Conservation (phyloP, 2,113 vertebrate genomes). For the Burhinus oedicnemus region DNA sequence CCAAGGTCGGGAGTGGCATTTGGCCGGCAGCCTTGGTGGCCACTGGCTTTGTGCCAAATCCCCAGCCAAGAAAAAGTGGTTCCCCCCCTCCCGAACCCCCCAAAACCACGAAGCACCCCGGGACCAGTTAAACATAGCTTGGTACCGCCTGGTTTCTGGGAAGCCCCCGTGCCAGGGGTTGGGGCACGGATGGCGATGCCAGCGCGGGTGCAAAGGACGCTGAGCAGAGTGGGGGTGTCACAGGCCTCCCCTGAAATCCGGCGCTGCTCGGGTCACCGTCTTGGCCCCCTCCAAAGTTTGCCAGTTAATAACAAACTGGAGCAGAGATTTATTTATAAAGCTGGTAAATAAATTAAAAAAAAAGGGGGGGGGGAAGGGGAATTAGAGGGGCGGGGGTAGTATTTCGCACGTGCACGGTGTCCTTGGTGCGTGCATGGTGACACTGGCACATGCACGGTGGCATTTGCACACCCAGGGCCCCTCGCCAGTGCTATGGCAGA, state of each 20-base stretch:
- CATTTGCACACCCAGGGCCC: neutral
- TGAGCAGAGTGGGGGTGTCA: neutral
- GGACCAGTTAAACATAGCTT: constrained; percentile 12
- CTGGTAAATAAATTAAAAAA: neutral
- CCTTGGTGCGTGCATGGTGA: neutral
- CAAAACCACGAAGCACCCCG: neutral
- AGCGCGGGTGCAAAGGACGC: neutral
- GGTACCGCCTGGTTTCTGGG: neutral
- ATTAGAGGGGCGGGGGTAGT: neutral
- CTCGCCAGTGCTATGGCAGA: too few species aligned
- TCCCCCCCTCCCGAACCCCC: neutral
- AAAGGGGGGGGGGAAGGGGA: neutral
- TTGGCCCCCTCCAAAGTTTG: neutral
- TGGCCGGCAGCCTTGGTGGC: neutral
- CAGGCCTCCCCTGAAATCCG: neutral
- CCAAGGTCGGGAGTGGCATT: neutral
- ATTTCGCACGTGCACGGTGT: too few species aligned
- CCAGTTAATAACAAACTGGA: neutral
- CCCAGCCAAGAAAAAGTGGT: neutral
- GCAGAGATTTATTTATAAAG: neutral
- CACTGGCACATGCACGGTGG: too few species aligned
- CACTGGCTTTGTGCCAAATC: neutral
- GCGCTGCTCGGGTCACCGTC: rapidly evolving
- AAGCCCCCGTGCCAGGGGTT: neutral
- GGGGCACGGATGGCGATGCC: neutral